These are phyloP conservation scores for Medauroidea extradentata DNA, from an alignment of 1,140 invertebrate genomes.

Conservation along the genomic window DNA sequence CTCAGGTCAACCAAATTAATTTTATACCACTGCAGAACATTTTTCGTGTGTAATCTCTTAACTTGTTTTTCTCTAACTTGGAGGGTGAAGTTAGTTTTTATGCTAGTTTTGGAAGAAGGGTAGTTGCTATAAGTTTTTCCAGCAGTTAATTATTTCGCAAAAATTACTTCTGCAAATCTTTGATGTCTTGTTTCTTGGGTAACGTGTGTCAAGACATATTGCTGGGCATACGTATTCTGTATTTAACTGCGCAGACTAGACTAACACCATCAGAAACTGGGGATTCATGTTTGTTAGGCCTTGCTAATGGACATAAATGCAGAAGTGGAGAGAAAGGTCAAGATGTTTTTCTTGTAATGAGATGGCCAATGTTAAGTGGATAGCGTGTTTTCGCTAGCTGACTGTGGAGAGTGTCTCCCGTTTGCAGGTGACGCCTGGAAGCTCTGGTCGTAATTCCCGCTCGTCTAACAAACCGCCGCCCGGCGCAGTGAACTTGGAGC, in stretches of 20 bases:
- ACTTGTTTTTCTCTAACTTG: background rate
- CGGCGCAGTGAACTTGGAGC: constrained; percentile 83
- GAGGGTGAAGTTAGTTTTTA: background rate
- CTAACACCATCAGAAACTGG: too few relatives aligned
- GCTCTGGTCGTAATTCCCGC: constrained; percentile 29
- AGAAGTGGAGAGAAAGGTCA: constrained; percentile 8
- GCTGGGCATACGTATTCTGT: too few relatives aligned
- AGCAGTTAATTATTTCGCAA: too few relatives aligned
- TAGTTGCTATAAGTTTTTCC: too few relatives aligned
- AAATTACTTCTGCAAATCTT: too few relatives aligned
- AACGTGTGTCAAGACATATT: too few relatives aligned
- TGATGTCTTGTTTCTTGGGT: too few relatives aligned
- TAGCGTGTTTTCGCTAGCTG: too few relatives aligned
- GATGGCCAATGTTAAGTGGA: too few relatives aligned
- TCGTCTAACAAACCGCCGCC: constrained; percentile 69
- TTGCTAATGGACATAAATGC: background rate
- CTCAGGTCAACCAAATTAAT: background rate
- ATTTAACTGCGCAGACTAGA: background rate
- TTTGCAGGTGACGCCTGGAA: constrained; percentile 2
- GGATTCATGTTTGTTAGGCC: background rate
- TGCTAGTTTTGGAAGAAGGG: background rate
- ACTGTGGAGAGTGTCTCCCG: too few relatives aligned
- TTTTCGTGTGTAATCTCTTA: constrained; percentile 1
- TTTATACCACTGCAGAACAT: too few relatives aligned
- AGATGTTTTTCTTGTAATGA: background rate